Base-by-base conservation (phyloP, 2,888 invertebrate species). In the Mesoligia furuncula region DNA sequence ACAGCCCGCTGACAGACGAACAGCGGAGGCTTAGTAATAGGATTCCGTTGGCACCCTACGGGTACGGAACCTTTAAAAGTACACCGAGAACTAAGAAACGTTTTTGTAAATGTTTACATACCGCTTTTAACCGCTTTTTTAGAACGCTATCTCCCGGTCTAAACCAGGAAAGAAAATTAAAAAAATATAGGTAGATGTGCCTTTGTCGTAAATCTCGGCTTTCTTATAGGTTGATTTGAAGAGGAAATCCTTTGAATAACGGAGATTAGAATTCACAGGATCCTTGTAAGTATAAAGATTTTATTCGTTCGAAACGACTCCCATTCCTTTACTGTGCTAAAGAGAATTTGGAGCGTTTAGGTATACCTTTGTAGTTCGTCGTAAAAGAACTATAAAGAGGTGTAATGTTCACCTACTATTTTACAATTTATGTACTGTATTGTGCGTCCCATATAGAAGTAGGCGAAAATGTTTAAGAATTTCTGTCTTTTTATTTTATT, bases 211-310 rank as follows among this genome's bases (percentile, higher is more conserved):
- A 42, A 39, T 80, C 85, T 86, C 87, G 13, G 39, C 61, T 85
- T 83, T 79, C 86, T 48, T 77, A 78, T 73, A 66, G 79, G 77
- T 80, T 75, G 75, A 83, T 79, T 83, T 80, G 64, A 77, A 75
- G 62, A 48, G 66, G 57, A 76, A 77, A 75, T 70, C 64, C 77
- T 85, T 85, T 77, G 87, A 72, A 61, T 72, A 72, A 45, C 74
- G 24, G 74, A 80, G 75, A 79, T 86, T 79, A 76, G 72, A 86
- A 77, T 87, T 78, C 73, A 64, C 54, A 66, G 76, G 45, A 67
- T 45, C 59, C 72, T 70, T 24, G 48, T 42, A 42, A 42, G 42
- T 70, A 66, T 59, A 54, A 36, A 57, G 73, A 48, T 72, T 71
- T 64, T 66, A 67, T 80, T 45, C 61, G 39, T 61, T 61, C 17